Evolutionary conservation across 2,797 vertebrate species (phyloP).

Genomic region (Lutjanus argentimaculatus): DNA sequence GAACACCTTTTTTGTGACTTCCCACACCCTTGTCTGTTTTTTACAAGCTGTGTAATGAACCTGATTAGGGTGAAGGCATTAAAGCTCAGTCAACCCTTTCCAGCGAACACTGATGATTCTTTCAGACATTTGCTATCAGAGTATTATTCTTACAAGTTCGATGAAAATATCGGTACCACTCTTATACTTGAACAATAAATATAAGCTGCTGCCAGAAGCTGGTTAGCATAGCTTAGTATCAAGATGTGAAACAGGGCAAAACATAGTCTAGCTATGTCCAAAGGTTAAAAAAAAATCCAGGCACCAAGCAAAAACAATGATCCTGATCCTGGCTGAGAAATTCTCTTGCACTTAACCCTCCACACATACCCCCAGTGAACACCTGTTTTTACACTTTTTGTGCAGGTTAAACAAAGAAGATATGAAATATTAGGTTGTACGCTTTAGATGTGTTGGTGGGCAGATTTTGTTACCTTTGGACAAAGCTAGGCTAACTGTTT

Average conservation of each 20-base stretch:
- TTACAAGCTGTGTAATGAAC: conserved; percentile 73
- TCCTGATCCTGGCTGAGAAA: background rate
- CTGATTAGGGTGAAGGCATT: conserved; percentile 46
- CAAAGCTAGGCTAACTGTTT: too few species aligned
- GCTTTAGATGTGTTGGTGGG: too few species aligned
- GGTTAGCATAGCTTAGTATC: background rate
- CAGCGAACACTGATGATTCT: background rate
- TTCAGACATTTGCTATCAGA: background rate
- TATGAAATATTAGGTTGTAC: too few species aligned
- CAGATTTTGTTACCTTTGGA: too few species aligned
- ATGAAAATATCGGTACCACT: background rate
- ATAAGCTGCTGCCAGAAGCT: background rate
- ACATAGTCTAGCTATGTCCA: background rate
- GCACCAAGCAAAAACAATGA: background rate
- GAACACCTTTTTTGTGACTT: conserved; percentile 79
- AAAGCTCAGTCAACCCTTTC: conserved; percentile 1
- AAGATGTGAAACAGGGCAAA: background rate
- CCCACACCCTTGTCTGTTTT: conserved; percentile 70
- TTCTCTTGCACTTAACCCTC: background rate
- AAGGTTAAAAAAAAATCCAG: background rate
- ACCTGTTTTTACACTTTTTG: too few species aligned
- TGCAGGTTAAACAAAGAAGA: too few species aligned
- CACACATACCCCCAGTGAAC: background rate
- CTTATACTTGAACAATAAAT: background rate
- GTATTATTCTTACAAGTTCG: background rate